Evolutionary conservation across 2,888 invertebrate species (phyloP).

Genomic region (Tetranychus truncatus): DNA sequence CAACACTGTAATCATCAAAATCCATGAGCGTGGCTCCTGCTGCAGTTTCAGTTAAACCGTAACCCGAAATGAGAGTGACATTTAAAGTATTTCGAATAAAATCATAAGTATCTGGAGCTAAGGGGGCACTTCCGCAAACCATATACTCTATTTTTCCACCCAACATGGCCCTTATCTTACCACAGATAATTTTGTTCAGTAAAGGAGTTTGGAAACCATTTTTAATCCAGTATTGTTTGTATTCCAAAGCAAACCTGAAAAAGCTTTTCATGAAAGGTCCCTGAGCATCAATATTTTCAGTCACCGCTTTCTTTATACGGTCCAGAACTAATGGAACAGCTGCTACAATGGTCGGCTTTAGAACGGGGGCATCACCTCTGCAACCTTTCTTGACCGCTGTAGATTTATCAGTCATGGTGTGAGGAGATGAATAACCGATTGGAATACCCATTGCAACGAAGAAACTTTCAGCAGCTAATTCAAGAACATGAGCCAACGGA

Average conservation of each 20-base stretch:
- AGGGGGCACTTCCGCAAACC: slow-evolving; percentile 82
- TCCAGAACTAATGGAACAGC: slow-evolving; percentile 62
- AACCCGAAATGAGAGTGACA: slow-evolving; percentile 73
- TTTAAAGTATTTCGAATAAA: slow-evolving; percentile 81
- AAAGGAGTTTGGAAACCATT: slow-evolving; percentile 39
- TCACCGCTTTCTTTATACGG: slow-evolving; percentile 58
- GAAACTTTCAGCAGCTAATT: slow-evolving; percentile 63
- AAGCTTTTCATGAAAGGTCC: slow-evolving; percentile 58
- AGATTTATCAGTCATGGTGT: slow-evolving; percentile 52
- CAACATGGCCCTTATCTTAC: slow-evolving; percentile 45
- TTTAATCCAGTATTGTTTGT: slow-evolving; percentile 68
- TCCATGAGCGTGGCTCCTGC: slow-evolving; percentile 51
- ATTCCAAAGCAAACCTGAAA: slow-evolving; percentile 82
- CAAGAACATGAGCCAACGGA: slow-evolving; percentile 90
- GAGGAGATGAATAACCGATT: slow-evolving; percentile 87
- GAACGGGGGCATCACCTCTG: slow-evolving; percentile 74
- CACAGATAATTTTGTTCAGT: slow-evolving; percentile 42
- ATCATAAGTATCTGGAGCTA: slow-evolving; percentile 82
- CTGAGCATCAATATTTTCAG: slow-evolving; percentile 65
- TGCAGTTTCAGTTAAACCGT: slow-evolving; percentile 90
- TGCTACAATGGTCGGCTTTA: slow-evolving; percentile 82
- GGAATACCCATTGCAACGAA: slow-evolving; percentile 67
- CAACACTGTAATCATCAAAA: slow-evolving; percentile 47
- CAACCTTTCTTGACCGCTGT: slow-evolving; percentile 90
- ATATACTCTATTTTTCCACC: slow-evolving; percentile 76